phyloP scores from a whole-genome alignment of 2,113 vertebrate genomes.

The Lagopus muta region DNA sequence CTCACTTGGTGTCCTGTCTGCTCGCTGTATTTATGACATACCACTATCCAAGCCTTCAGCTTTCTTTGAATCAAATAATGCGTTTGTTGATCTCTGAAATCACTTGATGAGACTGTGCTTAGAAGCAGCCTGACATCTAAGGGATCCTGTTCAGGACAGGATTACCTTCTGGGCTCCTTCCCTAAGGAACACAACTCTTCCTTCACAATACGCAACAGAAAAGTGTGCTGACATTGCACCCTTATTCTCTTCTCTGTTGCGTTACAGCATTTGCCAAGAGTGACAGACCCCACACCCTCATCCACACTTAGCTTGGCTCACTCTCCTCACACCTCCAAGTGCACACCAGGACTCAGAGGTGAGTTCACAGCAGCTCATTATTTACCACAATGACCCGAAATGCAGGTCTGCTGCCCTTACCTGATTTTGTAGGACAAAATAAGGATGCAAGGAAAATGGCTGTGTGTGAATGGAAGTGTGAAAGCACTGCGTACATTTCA shows the following conservation, averaged over 20 bases:
- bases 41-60: neutral
- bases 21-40: neutral
- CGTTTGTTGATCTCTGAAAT: neutral
- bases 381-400: neutral
- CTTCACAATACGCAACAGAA: neutral
- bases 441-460: neutral
- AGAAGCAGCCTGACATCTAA: neutral
- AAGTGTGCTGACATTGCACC: neutral
- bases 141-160: neutral
- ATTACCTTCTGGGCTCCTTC: neutral
- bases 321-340: neutral
- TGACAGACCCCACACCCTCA: fast-evolving
- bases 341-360: neutral
- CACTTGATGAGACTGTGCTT: neutral
- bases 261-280: neutral
- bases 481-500: neutral
- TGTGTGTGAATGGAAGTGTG: neutral
- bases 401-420: neutral
- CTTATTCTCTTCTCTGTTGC: neutral
- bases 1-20: neutral
- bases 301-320: neutral
- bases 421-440: neutral
- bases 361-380: neutral
- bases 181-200: too few relatives aligned
- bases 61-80: neutral